Evolutionary conservation across 2,113 vertebrate genomes (phyloP).

Genomic region (Ahaetulla prasina): DNA sequence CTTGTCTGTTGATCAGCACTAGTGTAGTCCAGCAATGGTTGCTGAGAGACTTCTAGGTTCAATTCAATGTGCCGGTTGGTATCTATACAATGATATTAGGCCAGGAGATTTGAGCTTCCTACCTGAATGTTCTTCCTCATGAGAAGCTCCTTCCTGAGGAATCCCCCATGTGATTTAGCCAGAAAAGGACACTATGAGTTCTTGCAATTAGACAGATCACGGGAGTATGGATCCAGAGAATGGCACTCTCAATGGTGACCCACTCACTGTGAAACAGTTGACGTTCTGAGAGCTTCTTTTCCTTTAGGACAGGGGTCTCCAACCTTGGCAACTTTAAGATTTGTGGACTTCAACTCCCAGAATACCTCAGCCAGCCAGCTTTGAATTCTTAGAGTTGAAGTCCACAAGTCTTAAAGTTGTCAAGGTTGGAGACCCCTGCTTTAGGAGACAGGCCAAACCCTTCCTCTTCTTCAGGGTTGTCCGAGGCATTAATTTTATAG

Average conservation of each 20-base stretch:
- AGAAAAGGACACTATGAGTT: background rate
- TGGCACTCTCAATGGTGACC: background rate
- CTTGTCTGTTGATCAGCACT: background rate
- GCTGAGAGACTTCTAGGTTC: background rate
- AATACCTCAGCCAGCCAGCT: too few relatives aligned
- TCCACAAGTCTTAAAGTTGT: too few relatives aligned
- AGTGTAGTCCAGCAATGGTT: background rate
- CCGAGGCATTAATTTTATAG: too few relatives aligned
- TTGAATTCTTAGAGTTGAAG: too few relatives aligned
- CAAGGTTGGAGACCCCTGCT: too few relatives aligned
- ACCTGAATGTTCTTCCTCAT: too few relatives aligned
- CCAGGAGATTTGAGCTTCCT: too few relatives aligned
- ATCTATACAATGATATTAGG: background rate
- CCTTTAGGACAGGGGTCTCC: too few relatives aligned
- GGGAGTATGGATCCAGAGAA: background rate
- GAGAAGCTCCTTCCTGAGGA: too few relatives aligned
- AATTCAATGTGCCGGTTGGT: background rate
- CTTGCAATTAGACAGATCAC: background rate
- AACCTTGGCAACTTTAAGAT: too few relatives aligned
- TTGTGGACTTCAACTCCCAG: too few relatives aligned
- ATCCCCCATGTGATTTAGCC: background rate
- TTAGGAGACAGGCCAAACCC: background rate
- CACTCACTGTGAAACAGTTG: background rate
- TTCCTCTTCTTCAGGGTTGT: background rate
- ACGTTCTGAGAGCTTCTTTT: background rate